Evolutionary conservation across 2,113 vertebrate species (phyloP).

Genomic region (Charina bottae): DNA sequence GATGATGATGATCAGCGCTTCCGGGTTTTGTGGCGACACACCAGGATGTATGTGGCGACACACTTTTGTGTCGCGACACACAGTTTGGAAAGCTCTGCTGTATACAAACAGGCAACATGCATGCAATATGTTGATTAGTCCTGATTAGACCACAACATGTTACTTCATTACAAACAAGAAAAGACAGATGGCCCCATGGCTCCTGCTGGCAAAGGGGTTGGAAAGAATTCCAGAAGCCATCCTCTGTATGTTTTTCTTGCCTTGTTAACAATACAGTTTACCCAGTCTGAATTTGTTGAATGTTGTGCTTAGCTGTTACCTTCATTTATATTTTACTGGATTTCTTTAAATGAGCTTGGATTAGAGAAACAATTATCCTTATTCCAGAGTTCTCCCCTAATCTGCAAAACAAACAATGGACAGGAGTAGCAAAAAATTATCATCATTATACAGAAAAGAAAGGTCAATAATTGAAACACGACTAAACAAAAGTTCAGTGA

Average conservation of each 20-base stretch:
- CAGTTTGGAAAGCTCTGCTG: no score
- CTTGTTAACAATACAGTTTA: background rate
- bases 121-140: background rate
- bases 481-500: constrained; percentile 31
- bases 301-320: background rate
- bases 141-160: background rate
- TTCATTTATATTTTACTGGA: background rate
- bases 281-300: background rate
- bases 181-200: background rate
- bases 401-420: constrained; percentile 19
- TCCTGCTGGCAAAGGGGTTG: background rate
- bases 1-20: no score
- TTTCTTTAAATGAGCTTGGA: background rate
- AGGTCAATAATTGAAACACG: background rate
- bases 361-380: constrained; percentile 4
- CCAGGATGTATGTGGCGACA: no score
- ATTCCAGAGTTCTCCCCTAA: background rate
- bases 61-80: no score
- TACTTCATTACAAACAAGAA: background rate
- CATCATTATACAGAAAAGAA: background rate
- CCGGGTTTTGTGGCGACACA: no score
- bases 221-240: background rate
- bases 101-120: background rate
- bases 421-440: background rate
- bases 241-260: background rate